phyloP scores from a whole-genome alignment of 1,140 invertebrate genomes.

The Panagrolaimus sp. region DNA sequence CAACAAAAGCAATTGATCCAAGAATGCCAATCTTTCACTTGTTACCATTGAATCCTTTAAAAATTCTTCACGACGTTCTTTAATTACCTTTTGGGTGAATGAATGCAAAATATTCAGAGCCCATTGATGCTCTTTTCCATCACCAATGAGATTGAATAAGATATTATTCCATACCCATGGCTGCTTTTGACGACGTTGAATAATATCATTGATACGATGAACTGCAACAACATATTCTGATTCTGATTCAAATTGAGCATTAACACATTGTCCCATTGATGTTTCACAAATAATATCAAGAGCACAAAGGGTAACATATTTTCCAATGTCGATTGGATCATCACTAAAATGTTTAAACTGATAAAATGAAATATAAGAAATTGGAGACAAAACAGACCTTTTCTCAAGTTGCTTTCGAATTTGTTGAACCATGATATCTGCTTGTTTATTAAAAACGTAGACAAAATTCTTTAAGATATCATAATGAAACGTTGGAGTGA shows the following conservation, averaged over 20 bases:
- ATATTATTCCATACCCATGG: constrained; percentile 76
- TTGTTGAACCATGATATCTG: constrained; percentile 67
- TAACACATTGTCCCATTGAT: constrained; percentile 73
- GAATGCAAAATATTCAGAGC: constrained; percentile 76
- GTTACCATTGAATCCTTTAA: constrained; percentile 21
- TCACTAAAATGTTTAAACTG: constrained; percentile 33
- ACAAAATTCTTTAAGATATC: constrained; percentile 79
- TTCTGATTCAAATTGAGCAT: constrained; percentile 68
- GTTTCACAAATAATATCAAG: constrained; percentile 83
- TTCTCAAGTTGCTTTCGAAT: constrained; percentile 1
- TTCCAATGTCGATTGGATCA: constrained; percentile 35
- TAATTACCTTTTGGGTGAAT: constrained; percentile 75
- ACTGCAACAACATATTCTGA: constrained; percentile 72
- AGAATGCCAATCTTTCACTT: constrained; percentile 70
- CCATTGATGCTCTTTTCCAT: constrained; percentile 71
- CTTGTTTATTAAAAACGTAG: constrained; percentile 74
- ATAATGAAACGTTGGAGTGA: constrained; percentile 85
- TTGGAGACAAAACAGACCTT: constrained; percentile 62
- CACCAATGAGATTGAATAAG: constrained; percentile 74
- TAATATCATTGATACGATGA: constrained; percentile 60
- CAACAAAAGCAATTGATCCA: constrained; percentile 81
- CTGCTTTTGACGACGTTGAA: constrained; percentile 70
- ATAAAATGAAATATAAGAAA: constrained; percentile 16
- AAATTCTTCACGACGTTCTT: constrained; percentile 72
- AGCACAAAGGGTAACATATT: constrained; percentile 72